phyloP scores from a whole-genome alignment of 2,113 vertebrate species.

The Rhinoderma darwinii region DNA sequence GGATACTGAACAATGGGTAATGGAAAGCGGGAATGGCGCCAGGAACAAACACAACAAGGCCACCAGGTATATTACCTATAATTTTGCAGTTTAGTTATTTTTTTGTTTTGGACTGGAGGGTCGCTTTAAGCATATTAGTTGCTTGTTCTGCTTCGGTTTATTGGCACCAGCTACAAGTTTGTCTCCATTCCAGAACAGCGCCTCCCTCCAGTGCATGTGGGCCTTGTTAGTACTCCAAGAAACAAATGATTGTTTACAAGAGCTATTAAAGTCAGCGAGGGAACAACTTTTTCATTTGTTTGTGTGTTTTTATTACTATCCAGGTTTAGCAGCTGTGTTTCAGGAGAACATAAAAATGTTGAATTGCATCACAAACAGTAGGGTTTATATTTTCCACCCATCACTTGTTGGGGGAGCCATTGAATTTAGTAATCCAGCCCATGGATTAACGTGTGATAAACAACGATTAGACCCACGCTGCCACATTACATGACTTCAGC shows the following conservation, averaged over 20 bases:
- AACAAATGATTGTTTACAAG: background rate
- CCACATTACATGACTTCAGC: background rate
- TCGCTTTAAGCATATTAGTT: background rate
- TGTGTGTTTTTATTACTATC: background rate
- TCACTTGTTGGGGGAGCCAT: background rate
- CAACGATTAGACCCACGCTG: background rate
- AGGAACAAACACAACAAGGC: no score
- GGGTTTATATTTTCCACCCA: background rate
- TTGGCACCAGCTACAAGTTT: background rate
- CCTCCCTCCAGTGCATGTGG: background rate
- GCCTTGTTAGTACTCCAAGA: conserved; percentile 9
- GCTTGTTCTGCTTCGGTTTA: background rate
- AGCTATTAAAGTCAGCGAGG: background rate
- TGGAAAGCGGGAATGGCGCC: no score
- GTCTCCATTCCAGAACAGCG: background rate
- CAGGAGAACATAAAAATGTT: background rate
- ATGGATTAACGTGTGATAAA: conserved; percentile 19
- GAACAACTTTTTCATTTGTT: background rate
- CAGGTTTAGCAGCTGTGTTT: background rate
- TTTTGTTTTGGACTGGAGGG: no score
- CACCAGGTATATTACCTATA: no score
- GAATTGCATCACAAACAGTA: background rate
- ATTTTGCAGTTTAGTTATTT: no score
- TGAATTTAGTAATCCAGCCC: background rate
- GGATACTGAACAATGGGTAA: no score